Percentiles rank a stretch among this genome's conserved stretches.
phyloP scores from a whole-genome alignment of 1,140 invertebrate species.

The Vanessa tameamea region DNA sequence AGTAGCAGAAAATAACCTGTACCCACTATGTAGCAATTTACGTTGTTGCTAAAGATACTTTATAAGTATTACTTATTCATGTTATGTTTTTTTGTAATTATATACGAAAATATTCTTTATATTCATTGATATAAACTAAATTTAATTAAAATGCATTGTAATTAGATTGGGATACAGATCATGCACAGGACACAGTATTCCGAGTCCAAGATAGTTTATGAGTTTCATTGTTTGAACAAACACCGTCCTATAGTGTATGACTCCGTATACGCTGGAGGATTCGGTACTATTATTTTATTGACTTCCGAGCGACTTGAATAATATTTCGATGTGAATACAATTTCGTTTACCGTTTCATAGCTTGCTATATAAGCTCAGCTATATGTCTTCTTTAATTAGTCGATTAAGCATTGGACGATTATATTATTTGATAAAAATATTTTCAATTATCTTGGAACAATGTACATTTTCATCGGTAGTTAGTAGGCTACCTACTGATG shows the following conservation, averaged over 20 bases:
- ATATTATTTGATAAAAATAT: too few relatives aligned
- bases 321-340: conserved; percentile 7
- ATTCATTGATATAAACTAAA: not conserved
- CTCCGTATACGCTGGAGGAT: conserved; percentile 3
- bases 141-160: not conserved
- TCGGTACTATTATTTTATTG: conserved; percentile 13
- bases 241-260: not conserved
- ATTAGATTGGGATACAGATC: not conserved
- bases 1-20: too few relatives aligned
- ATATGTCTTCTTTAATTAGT: not conserved
- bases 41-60: too few relatives aligned
- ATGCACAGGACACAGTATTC: not conserved
- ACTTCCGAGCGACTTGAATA: conserved; percentile 14
- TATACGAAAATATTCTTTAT: too few relatives aligned
- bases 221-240: conserved; percentile 53
- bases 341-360: not conserved
- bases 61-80: too few relatives aligned
- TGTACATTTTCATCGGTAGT: not conserved
- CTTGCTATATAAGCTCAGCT: not conserved
- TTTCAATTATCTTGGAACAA: too few relatives aligned
- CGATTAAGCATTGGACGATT: too few relatives aligned
- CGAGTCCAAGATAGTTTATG: conserved; percentile 45
- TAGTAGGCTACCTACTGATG: too few relatives aligned
- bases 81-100: too few relatives aligned
- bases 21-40: too few relatives aligned